Evolutionary conservation across 2,797 vertebrate species (phyloP), one percentile per base, ranked within the genome.

Genomic region (Rallus crepitans): DNA sequence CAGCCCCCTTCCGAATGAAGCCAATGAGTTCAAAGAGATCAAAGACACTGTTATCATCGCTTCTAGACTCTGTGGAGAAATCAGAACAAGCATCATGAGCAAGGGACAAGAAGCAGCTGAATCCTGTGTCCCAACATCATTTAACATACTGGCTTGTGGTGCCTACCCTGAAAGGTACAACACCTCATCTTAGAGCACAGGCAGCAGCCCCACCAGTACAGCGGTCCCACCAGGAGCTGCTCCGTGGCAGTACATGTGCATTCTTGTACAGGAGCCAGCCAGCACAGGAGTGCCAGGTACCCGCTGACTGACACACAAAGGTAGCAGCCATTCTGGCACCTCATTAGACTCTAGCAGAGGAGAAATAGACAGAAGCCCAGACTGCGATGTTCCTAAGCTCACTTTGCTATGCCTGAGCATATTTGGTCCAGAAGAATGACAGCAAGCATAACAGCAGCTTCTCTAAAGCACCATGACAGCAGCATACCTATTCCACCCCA

Each of bases 21-120:
- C 98, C 98, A 0, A 97, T 98, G 84, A 99, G 98, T 60, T 99
- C 99, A 91, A 99, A 99, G 94, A 99, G 94, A 96, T 99, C 99
- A 23, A 99, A 99, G 23, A 99, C 99, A 7, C 99, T 98, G 97
- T 99, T 99, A 93, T 99, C 99, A 93, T 99, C 99, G 24, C 97
- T 98, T 48, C 98, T 95, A 53, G 98, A 97, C 76, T 98, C 98
- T 98, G 97, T 61, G 71, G 69, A 87, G 78, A 90, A 28, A 92
- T 57, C 47, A 35, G 48, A 82, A 50, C 30, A 64, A 72, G 45
- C 50, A 30, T 9, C 14, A 16, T 97, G 39, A 97, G 86, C 42
- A 79, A 68, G 33, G 28, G 31, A 52, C 21, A 60, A 53, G 70
- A 59, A n/a, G 19, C 61, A 14, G n/a, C 25, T 8, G 31, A 61